Conservation (phyloP, 2,888 invertebrate genomes). For the Sabatieria punctata region DNA sequence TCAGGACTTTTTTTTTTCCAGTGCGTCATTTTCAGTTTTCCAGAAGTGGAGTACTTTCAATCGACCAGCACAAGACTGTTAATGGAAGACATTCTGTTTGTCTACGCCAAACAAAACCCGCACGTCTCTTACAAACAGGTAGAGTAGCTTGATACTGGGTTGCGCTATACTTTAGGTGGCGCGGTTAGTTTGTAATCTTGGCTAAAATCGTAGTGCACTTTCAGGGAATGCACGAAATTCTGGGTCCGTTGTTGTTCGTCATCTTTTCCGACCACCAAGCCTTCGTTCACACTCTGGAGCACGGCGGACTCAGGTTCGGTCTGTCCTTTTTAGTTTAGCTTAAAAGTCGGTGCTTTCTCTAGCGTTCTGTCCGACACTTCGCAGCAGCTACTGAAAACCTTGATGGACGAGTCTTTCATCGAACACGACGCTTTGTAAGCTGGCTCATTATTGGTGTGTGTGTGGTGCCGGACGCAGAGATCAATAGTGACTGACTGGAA, state of each 20-base stretch:
- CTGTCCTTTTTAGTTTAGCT: background rate
- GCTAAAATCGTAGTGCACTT: constrained; percentile 7
- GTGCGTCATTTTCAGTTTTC: constrained; percentile 42
- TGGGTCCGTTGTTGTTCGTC: constrained; percentile 60
- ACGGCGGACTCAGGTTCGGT: constrained; percentile 33
- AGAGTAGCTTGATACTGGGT: no score
- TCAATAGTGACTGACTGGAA: no score
- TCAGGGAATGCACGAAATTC: constrained; percentile 66
- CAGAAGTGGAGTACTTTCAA: constrained; percentile 60
- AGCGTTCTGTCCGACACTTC: background rate
- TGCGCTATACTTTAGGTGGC: background rate
- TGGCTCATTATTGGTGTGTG: background rate
- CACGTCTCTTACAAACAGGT: constrained; percentile 56
- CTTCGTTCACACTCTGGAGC: constrained; percentile 45
- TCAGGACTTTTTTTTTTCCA: no score
- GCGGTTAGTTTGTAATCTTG: background rate
- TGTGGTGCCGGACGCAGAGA: background rate
- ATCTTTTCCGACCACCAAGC: constrained; percentile 55
- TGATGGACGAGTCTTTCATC: constrained; percentile 49
- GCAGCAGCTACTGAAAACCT: constrained; percentile 40
- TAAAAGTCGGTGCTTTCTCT: constrained; percentile 23
- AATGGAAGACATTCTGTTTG: constrained; percentile 49
- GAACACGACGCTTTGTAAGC: constrained; percentile 66
- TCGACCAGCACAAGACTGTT: constrained; percentile 49
- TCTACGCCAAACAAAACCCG: constrained; percentile 47